Evolutionary conservation across 2,797 vertebrate species (phyloP), one percentile per base, ranked within the genome.

Genomic region (Anolis apletophallus): DNA sequence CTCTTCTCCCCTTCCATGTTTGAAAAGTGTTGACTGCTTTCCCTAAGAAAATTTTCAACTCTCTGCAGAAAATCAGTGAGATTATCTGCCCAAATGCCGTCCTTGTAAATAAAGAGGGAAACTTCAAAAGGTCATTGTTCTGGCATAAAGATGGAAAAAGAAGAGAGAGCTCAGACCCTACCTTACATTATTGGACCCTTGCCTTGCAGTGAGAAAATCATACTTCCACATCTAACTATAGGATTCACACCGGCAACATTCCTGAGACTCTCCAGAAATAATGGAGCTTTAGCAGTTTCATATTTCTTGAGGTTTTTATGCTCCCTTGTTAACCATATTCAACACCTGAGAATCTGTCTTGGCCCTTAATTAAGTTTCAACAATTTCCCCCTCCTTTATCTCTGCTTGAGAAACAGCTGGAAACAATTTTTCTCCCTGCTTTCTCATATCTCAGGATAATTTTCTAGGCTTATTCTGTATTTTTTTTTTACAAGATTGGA

Each of bases 381-480:
- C 80, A 2, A 11, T 83, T 71, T 59, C 57, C 52, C 16, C 32
- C 80, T 89, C 88, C 40, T 87, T 85, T 87, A 78, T 73, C 79
- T 82, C 83, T 74, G 79, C 57, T 85, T 85, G 57, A 34, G 75
- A 78, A 85, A 59, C 79, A 85, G 50, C 68, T 90, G 67, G 83
- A 78, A 55, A 19, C 34, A 12, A 81, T 82, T 87, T 82, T 87
- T 78, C 74, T 81, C 68, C 68, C 26, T 85, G 74, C n/a, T 74
- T 46, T 68, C 83, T 74, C 36, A 81, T 74, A 68, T 61, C 67
- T 85, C 67, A 34, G 34, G 14, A 78, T 85, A 81, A 81, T 81
- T 85, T 85, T 29, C 61, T 67, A 36, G 73, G 19, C 23, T 64
- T 77, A 55, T 87, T 71, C 21, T 67, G 34, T 61, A 34, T 10